A percentile compares a stretch with the other conserved stretches of the same genome.
Evolutionary conservation across 1,140 invertebrate genomes (phyloP).

Genomic region (Zaprionus tsacasi): DNA sequence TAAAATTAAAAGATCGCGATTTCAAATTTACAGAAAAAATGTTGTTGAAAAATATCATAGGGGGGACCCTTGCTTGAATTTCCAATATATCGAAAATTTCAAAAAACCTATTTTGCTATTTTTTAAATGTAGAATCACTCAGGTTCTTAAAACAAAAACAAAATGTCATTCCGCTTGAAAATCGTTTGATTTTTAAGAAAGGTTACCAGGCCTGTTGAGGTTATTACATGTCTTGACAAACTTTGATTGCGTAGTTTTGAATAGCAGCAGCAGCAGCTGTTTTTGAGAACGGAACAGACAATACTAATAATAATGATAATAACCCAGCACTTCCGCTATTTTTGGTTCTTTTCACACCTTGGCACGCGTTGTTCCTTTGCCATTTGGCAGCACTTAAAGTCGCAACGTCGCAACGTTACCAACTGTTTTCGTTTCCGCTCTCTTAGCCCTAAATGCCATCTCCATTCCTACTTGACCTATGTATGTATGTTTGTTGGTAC

Average conservation of each 20-base stretch:
- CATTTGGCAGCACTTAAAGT: conserved; percentile 33
- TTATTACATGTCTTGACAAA: too few relatives aligned
- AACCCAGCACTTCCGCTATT: conserved; percentile 51
- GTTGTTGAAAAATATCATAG: too few relatives aligned
- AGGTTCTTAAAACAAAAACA: too few relatives aligned
- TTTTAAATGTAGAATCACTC: too few relatives aligned
- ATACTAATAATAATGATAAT: neutral
- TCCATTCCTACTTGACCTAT: conserved; percentile 70
- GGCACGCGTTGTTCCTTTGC: conserved; percentile 61
- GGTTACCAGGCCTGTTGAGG: too few relatives aligned
- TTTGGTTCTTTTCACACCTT: conserved; percentile 55
- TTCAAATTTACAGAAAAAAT: too few relatives aligned
- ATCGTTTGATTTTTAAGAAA: too few relatives aligned
- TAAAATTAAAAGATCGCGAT: too few relatives aligned
- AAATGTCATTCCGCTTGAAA: too few relatives aligned
- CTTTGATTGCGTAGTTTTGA: conserved; percentile 64
- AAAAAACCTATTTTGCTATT: too few relatives aligned
- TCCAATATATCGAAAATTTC: too few relatives aligned
- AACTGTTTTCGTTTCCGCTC: conserved; percentile 58
- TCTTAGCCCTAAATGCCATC: conserved; percentile 19
- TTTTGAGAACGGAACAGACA: neutral
- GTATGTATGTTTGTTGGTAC: neutral
- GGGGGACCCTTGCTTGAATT: too few relatives aligned
- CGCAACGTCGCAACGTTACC: conserved; percentile 19
- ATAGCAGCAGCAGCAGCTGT: conserved; percentile 30